A percentile compares a stretch with the other conserved stretches of the same genome.
Evolutionary conservation across 2,797 vertebrate species (phyloP).

Genomic region (Enteromius radiatus): DNA sequence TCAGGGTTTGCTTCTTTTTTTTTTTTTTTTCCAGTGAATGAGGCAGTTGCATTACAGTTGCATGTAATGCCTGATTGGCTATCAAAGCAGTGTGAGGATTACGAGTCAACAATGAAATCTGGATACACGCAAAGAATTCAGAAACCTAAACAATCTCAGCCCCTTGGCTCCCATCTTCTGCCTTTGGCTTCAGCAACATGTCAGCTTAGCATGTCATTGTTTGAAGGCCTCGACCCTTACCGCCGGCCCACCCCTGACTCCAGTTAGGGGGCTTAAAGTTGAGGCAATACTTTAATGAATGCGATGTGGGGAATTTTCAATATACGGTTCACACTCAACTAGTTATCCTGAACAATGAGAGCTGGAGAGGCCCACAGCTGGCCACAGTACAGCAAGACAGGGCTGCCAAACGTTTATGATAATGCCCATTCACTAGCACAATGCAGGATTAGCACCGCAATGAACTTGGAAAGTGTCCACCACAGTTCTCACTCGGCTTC

Average conservation of each 20-base stretch:
- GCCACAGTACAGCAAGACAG: slow-evolving; percentile 67
- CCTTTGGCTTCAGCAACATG: slow-evolving; percentile 23
- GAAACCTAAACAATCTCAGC: not conserved
- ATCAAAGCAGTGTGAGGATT: slow-evolving; percentile 35
- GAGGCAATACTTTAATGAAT: slow-evolving; percentile 63
- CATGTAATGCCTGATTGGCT: slow-evolving; percentile 24
- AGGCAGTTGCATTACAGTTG: slow-evolving; percentile 14
- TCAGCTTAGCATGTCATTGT: slow-evolving; percentile 36
- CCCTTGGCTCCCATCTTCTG: not conserved
- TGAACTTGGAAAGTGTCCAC: slow-evolving; percentile 71
- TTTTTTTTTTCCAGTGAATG: not conserved
- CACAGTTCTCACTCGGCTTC: slow-evolving; percentile 48
- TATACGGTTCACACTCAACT: slow-evolving; percentile 67
- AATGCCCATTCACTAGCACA: slow-evolving; percentile 73
- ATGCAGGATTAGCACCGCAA: slow-evolving; percentile 71
- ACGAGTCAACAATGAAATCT: slow-evolving; percentile 26
- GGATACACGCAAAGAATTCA: slow-evolving; percentile 17
- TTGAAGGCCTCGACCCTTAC: slow-evolving; percentile 59
- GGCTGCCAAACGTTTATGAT: slow-evolving; percentile 73
- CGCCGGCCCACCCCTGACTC: slow-evolving; percentile 32
- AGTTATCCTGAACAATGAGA: slow-evolving; percentile 71
- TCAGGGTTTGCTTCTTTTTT: not conserved
- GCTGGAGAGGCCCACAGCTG: slow-evolving; percentile 66
- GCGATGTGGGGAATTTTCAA: slow-evolving; percentile 58
- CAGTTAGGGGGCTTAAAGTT: slow-evolving; percentile 60